Percentiles rank a stretch among this genome's conserved stretches.
phyloP scores from a whole-genome alignment of 2,797 vertebrate species.

The Coregonus ussuriensis region DNA sequence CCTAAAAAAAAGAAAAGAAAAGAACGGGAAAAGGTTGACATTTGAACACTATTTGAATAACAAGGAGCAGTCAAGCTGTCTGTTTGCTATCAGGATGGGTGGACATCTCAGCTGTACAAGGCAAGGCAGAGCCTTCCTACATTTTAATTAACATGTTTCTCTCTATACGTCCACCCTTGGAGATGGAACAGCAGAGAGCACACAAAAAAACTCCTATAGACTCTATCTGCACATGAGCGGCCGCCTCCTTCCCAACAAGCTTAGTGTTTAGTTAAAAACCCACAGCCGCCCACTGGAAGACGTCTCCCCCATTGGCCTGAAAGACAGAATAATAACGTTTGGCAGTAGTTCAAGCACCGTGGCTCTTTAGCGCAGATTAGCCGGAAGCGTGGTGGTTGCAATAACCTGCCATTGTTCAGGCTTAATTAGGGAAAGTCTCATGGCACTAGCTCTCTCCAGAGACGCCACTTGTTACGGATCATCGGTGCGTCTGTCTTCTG shows the following conservation, averaged over 20 bases:
- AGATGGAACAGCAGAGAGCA: neutral
- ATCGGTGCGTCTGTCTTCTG: slow-evolving; percentile 70
- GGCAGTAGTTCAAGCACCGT: slow-evolving; percentile 42
- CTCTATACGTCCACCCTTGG: slow-evolving; percentile 29
- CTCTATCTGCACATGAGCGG: neutral
- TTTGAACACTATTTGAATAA: slow-evolving; percentile 63
- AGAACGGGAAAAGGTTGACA: slow-evolving; percentile 57
- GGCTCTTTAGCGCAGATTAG: slow-evolving; percentile 63
- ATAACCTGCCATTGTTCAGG: slow-evolving; percentile 73
- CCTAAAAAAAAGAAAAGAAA: slow-evolving; percentile 47
- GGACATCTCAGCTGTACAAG: slow-evolving; percentile 51
- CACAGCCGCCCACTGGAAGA: slow-evolving; percentile 44
- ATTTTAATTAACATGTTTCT: slow-evolving; percentile 62
- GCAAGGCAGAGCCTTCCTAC: slow-evolving; percentile 39
- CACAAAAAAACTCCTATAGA: slow-evolving; percentile 20
- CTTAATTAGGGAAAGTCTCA: slow-evolving; percentile 71
- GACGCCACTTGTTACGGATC: slow-evolving; percentile 73
- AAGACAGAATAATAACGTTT: slow-evolving; percentile 70
- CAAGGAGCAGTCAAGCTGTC: slow-evolving; percentile 53
- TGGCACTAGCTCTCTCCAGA: slow-evolving; percentile 62
- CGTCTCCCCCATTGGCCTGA: slow-evolving; percentile 57
- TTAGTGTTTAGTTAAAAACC: slow-evolving; percentile 38
- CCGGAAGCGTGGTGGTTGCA: slow-evolving; percentile 52
- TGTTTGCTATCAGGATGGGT: slow-evolving; percentile 37
- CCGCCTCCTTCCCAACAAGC: slow-evolving; percentile 37